phyloP scores from a whole-genome alignment of 2,888 invertebrate genomes.

The Clitarchus hookeri region DNA sequence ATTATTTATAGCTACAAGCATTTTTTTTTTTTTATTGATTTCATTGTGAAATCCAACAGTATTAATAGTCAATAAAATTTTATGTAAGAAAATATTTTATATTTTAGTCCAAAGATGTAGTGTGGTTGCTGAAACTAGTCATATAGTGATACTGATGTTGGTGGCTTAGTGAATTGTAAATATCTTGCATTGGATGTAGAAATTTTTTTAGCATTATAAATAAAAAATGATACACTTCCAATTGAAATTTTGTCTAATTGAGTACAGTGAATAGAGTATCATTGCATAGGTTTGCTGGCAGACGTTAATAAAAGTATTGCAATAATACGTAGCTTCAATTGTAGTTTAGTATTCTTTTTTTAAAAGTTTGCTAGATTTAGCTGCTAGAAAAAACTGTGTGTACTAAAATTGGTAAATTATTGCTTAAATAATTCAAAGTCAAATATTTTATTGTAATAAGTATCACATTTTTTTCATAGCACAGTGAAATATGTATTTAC shows the following conservation, averaged over 20 bases:
- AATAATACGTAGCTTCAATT: background rate
- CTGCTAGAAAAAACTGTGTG: background rate
- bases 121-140: slow-evolving; percentile 1
- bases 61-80: background rate
- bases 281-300: background rate
- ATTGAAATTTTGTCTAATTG: background rate
- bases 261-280: background rate
- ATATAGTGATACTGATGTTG: background rate
- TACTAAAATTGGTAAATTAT: background rate
- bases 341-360: background rate
- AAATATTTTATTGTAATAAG: background rate
- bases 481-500: background rate
- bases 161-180: background rate
- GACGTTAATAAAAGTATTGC: background rate
- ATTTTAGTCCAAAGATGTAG: background rate
- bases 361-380: background rate
- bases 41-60: background rate
- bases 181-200: background rate
- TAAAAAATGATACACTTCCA: background rate
- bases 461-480: background rate
- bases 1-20: background rate
- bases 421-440: background rate
- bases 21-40: background rate
- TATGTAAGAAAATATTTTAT: background rate
- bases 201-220: background rate